phyloP scores from a whole-genome alignment of 2,113 vertebrate genomes.

The Murina feae region DNA sequence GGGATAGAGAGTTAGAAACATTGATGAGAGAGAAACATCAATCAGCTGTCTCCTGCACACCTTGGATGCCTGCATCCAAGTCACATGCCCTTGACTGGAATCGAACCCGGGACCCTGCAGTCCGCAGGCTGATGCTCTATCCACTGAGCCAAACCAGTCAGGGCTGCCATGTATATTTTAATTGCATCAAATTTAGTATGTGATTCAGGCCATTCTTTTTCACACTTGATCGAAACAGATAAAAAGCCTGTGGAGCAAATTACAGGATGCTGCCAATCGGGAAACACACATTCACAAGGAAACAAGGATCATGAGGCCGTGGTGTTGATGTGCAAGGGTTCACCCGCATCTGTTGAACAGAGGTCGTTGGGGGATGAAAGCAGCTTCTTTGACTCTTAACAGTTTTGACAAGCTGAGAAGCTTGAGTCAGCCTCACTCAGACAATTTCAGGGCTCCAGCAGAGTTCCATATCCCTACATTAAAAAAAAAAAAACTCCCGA shows the following conservation, averaged over 20 bases:
- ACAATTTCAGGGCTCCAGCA: neutral
- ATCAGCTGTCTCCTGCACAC: too few relatives aligned
- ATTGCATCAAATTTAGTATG: neutral
- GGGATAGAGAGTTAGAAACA: too few relatives aligned
- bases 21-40: too few relatives aligned
- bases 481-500: too few relatives aligned
- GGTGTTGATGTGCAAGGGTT: neutral
- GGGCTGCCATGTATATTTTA: too few relatives aligned
- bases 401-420: neutral
- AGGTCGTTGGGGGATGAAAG: neutral
- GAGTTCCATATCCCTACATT: neutral
- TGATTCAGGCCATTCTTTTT: neutral
- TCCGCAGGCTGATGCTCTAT: too few relatives aligned
- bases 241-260: neutral
- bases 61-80: too few relatives aligned
- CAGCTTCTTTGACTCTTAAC: neutral
- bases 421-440: neutral
- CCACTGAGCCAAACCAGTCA: too few relatives aligned
- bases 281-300: slow-evolving; percentile 8
- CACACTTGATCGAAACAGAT: slow-evolving; percentile 15
- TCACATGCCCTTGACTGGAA: too few relatives aligned
- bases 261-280: neutral
- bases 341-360: neutral
- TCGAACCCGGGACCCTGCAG: too few relatives aligned
- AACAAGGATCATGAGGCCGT: neutral